These are phyloP conservation scores for Hemitrygon akajei DNA, from an alignment of 2,797 vertebrate species.

Conservation along the genomic window DNA sequence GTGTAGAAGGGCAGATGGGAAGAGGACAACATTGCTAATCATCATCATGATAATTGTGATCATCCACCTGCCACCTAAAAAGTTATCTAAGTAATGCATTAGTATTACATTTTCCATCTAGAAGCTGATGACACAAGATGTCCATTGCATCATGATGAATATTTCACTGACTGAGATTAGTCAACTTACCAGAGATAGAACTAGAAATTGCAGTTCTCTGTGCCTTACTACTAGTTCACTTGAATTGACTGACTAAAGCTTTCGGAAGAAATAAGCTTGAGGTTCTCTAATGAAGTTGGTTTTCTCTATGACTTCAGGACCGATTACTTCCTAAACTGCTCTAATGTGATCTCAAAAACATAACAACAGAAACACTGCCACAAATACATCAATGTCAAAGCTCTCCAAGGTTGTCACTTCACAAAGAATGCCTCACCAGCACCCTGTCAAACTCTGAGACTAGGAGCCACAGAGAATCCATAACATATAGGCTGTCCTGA, in stretches of 20 bases:
- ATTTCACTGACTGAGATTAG: background rate
- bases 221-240: background rate
- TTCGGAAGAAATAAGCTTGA: background rate
- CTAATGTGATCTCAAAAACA: too few species aligned
- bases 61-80: background rate
- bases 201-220: background rate
- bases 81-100: background rate
- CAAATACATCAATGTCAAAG: too few species aligned
- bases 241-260: background rate
- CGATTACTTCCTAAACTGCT: too few species aligned
- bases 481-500: too few species aligned
- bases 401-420: too few species aligned
- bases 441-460: too few species aligned
- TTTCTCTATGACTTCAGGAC: too few species aligned
- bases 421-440: too few species aligned
- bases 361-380: too few species aligned
- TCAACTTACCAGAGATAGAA: background rate
- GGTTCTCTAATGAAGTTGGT: background rate
- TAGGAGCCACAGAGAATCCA: too few species aligned
- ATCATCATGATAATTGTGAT: background rate
- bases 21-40: background rate
- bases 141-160: background rate
- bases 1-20: background rate
- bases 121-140: background rate
- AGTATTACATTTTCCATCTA: background rate